A percentile compares a stretch with the other conserved stretches of the same genome.
These are phyloP conservation scores for Orthosia cruda DNA, from an alignment of 2,888 invertebrate species.

Conservation along the genomic window DNA sequence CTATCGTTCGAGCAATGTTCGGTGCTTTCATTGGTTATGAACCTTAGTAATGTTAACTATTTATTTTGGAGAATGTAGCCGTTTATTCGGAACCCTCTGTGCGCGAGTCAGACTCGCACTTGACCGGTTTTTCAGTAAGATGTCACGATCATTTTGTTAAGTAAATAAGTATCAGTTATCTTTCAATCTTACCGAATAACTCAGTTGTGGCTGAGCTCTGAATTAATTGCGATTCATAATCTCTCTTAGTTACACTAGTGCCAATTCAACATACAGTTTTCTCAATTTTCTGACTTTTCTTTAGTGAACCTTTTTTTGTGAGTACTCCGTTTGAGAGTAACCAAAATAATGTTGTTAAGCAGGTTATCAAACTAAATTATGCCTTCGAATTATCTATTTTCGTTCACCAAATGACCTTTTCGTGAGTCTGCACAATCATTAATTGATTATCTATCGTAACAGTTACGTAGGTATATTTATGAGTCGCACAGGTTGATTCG, in stretches of 20 bases:
- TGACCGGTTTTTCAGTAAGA: neutral
- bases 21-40: too few species aligned
- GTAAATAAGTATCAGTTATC: neutral
- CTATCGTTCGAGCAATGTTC: too few species aligned
- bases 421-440: neutral
- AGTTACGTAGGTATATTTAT: neutral
- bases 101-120: too few species aligned
- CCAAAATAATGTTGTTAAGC: too few species aligned
- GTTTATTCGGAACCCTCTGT: too few species aligned
- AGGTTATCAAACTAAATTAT: too few species aligned
- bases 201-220: too few species aligned
- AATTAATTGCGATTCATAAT: neutral
- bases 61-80: too few species aligned
- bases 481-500: neutral
- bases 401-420: neutral
- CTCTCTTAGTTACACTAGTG: neutral
- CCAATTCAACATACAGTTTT: neutral
- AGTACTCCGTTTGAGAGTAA: too few species aligned
- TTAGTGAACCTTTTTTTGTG: too few species aligned
- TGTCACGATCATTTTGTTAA: neutral
- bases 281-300: neutral
- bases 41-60: too few species aligned
- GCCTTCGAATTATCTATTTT: neutral
- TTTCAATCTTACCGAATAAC: neutral
- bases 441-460: neutral